These are phyloP conservation scores for Cancer borealis DNA, from an alignment of 2,888 invertebrate species.

Conservation along the genomic window DNA sequence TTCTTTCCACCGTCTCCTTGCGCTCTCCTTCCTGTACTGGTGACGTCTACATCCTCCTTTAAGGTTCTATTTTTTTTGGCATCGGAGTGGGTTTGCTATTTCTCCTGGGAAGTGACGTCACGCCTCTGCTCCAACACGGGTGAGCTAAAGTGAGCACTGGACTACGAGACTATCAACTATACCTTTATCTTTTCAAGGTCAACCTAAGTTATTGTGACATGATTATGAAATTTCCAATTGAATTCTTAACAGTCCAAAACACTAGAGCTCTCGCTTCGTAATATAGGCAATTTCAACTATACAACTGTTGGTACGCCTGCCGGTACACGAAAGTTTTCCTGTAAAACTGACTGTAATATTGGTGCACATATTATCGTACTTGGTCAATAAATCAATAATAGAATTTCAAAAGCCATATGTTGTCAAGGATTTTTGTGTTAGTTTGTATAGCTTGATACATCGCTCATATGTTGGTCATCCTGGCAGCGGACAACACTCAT, in stretches of 20 bases:
- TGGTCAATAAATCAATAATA: too few relatives aligned
- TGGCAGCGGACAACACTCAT: not conserved
- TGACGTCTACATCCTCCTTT: not conserved
- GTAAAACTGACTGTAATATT: not conserved
- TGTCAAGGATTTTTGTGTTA: too few relatives aligned
- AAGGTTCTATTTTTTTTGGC: not conserved
- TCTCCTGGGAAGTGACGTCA: not conserved
- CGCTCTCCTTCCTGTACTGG: not conserved
- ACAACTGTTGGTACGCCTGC: constrained; percentile 8
- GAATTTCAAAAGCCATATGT: too few relatives aligned
- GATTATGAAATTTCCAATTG: not conserved
- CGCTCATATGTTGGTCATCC: not conserved
- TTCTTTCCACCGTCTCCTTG: not conserved
- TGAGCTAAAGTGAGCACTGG: too few relatives aligned
- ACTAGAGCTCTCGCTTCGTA: not conserved
- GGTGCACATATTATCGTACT: too few relatives aligned
- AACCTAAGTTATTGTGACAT: not conserved
- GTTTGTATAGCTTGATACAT: too few relatives aligned
- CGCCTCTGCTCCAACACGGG: not conserved
- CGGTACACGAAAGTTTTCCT: not conserved
- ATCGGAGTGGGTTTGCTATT: not conserved
- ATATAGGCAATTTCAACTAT: not conserved
- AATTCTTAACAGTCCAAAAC: not conserved
- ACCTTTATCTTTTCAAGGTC: not conserved
- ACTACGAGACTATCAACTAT: too few relatives aligned